Evolutionary conservation across 2,797 vertebrate genomes (phyloP), one percentile per base, ranked within the genome.

Genomic region (Myotis daubentonii): DNA sequence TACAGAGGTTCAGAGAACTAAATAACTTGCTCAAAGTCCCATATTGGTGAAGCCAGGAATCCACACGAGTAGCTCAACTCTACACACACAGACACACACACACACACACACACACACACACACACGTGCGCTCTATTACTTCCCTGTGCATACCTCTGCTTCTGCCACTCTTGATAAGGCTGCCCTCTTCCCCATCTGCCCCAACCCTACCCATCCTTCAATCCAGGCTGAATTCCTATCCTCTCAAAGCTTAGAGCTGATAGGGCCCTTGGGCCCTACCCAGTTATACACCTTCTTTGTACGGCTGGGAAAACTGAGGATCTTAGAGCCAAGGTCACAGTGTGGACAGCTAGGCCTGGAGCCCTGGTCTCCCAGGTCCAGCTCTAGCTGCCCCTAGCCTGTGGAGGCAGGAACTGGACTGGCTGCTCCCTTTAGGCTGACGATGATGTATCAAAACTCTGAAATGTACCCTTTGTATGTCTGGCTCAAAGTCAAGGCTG

Each of bases 401-500:
- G 75, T 25, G 13, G 89, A 84, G 62, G 36, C 38, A 74, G 41
- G 47, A 41, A 60, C 71, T 19, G 49, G 44, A 74, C 51, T 25
- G 44, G 36, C 68, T 76, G 68, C 65, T 44, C 60, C 41, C 51
- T 53, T 82, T 70, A 82, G 70, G 47, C 28, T 51, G 55, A 11
- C 41, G 93, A 94, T 95, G 83, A 41, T 33, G 60, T 87, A 80
- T 94, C 91, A 85, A 53, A 89, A 74, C 76, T 47, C 66, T 86
- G 70, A 72, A 71, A 75, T 36, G 11, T 44, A 65, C 80, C 16
- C 68, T 93, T 92, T 95, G 87, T 89, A 44, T 30, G 0, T 65
- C 55, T 86, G 82, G 90, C 92, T 79, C 36, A 74, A 70, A 57
- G 90, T 95, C 90, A 90, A 93, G 87, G 49, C 95, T 90, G 72